These are phyloP conservation scores for Cyclura pinguis DNA, from an alignment of 2,797 vertebrate genomes.

Conservation along the genomic window DNA sequence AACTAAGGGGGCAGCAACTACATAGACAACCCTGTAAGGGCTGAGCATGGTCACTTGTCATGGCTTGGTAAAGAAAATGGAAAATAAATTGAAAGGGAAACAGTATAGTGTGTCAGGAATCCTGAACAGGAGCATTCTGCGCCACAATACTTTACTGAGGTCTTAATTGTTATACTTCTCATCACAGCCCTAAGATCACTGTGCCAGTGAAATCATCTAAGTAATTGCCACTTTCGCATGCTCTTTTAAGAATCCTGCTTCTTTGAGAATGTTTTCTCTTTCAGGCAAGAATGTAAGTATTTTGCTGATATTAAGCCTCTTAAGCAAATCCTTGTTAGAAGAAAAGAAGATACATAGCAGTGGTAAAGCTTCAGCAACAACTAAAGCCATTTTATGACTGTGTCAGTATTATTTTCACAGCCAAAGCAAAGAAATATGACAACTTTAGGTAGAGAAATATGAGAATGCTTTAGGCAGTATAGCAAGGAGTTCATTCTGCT, in stretches of 20 bases:
- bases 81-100: neutral
- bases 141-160: neutral
- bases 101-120: neutral
- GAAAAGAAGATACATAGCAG: neutral
- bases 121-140: neutral
- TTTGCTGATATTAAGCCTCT: neutral
- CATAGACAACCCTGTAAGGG: too few species aligned
- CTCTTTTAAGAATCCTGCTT: neutral
- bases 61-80: too few species aligned
- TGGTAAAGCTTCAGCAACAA: neutral
- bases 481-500: constrained; percentile 32
- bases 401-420: neutral
- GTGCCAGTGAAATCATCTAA: neutral
- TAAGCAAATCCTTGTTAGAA: constrained; percentile 20
- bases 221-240: neutral
- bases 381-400: constrained; percentile 4
- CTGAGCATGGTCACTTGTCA: too few species aligned
- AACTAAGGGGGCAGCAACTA: neutral
- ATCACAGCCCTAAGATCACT: too few species aligned
- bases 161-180: neutral
- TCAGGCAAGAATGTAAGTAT: neutral
- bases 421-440: neutral
- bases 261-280: neutral
- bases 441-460: constrained; percentile 35
- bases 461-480: constrained; percentile 23